phyloP scores from a whole-genome alignment of 2,797 vertebrate species.

The Hipposideros larvatus region DNA sequence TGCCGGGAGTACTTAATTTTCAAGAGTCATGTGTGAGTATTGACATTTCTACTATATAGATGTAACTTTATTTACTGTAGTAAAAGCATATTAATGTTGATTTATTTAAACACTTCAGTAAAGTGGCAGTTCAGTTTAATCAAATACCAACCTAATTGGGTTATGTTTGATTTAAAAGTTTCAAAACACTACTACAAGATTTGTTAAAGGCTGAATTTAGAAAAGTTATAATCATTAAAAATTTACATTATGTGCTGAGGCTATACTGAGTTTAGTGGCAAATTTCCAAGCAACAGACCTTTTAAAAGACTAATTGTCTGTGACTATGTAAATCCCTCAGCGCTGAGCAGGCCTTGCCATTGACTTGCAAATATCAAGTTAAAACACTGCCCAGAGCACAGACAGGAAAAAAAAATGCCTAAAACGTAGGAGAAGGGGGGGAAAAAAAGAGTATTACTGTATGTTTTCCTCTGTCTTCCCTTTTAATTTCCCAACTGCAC shows the following conservation, averaged over 20 bases:
- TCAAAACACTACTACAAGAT: slow-evolving; percentile 76
- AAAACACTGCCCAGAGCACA: slow-evolving; percentile 77
- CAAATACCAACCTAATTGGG: slow-evolving; percentile 84
- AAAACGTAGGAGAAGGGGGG: background rate
- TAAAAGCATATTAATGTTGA: slow-evolving; percentile 86
- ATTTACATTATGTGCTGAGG: slow-evolving; percentile 79
- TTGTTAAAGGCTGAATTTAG: slow-evolving; percentile 85
- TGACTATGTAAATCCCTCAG: slow-evolving; percentile 78
- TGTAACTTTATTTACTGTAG: slow-evolving; percentile 85
- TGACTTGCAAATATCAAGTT: slow-evolving; percentile 75
- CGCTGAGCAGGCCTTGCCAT: slow-evolving; percentile 35
- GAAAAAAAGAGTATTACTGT: background rate
- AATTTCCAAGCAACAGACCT: slow-evolving; percentile 78
- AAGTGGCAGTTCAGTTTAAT: slow-evolving; percentile 86
- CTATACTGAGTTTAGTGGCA: slow-evolving; percentile 68
- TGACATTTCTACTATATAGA: slow-evolving; percentile 83
- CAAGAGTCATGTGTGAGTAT: slow-evolving; percentile 74
- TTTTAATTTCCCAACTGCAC: background rate
- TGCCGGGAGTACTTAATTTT: slow-evolving; percentile 76
- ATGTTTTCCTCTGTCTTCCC: slow-evolving; percentile 29
- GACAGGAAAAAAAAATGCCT: slow-evolving; percentile 33
- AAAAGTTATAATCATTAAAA: slow-evolving; percentile 85
- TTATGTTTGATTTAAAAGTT: slow-evolving; percentile 88
- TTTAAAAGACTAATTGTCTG: slow-evolving; percentile 85
- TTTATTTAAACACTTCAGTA: slow-evolving; percentile 87